Evolutionary conservation across 64 coral and sea anemone genomes (phyloP), one percentile per base, ranked within the genome.

Genomic region (Platygyra sinensis): DNA sequence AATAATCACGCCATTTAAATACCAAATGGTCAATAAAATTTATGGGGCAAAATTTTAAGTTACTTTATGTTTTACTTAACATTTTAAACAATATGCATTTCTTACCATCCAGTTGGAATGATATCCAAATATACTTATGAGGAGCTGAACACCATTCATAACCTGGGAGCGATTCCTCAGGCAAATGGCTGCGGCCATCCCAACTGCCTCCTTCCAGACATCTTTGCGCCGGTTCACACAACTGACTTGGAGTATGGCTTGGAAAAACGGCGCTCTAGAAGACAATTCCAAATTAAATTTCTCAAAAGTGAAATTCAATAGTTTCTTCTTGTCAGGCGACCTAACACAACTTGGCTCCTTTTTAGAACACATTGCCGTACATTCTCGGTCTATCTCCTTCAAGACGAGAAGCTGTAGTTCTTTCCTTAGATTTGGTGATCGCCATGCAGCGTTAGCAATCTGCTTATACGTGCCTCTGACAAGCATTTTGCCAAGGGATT

Each of bases 401-500:
- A 60, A 27, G 29, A 94, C 42, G 46, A 90, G 55, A 20, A 73
- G 50, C 1, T 30, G 49, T 20, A 90, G 22, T 33, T 87, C 93
- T 72, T 90, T 51, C 51, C 30, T 80, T 80, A 80, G 10, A 30
- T 75, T 16, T 75, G 72, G 33, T 15, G 31, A 18, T 33, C 29
- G 29, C 93, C 93, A 94, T 63, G 85, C 31, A 30, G 89, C 86
- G 74, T 73, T 52, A 28, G 86, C 86, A 11, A 92, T 95, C 27
- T 95, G 89, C 32, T 89, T 95, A 27, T 95, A 95, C 0, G 94
- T 95, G 2, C 94, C 89, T 15, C 94, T 60, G 22, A 82, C 89
- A 20, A 95, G 72, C 89, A 92, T 95, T 78, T 95, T 89, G 0
- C 94, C 89, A 0, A 91, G 20, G 3, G 94, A 92, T 36, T 92